Evolutionary conservation across 2,113 vertebrate genomes (phyloP).

Genomic region (Hypanus sabinus): DNA sequence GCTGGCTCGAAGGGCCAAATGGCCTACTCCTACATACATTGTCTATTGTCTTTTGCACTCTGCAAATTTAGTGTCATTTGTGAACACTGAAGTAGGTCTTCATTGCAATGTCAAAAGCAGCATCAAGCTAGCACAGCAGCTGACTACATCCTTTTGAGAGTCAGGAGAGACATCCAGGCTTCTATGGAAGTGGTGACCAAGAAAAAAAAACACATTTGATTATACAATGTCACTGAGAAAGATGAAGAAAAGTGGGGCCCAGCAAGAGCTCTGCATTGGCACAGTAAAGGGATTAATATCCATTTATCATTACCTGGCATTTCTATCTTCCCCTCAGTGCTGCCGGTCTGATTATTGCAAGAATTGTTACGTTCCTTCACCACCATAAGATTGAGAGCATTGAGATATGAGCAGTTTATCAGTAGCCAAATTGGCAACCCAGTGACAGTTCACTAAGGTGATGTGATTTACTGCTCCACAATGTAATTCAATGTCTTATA

Average conservation of each 20-base stretch:
- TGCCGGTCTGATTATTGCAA: neutral
- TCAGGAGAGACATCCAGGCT: neutral
- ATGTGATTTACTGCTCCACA: neutral
- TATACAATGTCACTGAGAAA: neutral
- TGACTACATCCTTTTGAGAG: neutral
- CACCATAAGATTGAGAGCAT: neutral
- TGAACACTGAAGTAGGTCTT: too few species aligned
- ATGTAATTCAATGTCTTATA: neutral
- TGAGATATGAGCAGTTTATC: conserved; percentile 11
- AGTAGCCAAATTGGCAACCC: neutral
- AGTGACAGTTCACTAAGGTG: neutral
- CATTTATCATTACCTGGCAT: conserved; percentile 31
- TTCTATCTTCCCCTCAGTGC: neutral
- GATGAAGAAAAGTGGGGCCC: neutral
- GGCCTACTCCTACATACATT: too few species aligned
- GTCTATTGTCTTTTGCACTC: too few species aligned
- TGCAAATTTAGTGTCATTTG: too few species aligned
- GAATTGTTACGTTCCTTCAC: neutral
- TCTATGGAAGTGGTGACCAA: neutral
- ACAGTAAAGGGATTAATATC: conserved; percentile 25
- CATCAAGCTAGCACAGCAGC: neutral
- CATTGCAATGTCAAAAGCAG: neutral
- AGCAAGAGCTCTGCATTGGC: neutral
- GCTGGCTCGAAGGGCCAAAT: too few species aligned
- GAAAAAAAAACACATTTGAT: neutral